A percentile compares a stretch with the other conserved stretches of the same genome.
These are phyloP conservation scores for Carcina quercana DNA, from an alignment of 2,888 invertebrate genomes.

Conservation along the genomic window DNA sequence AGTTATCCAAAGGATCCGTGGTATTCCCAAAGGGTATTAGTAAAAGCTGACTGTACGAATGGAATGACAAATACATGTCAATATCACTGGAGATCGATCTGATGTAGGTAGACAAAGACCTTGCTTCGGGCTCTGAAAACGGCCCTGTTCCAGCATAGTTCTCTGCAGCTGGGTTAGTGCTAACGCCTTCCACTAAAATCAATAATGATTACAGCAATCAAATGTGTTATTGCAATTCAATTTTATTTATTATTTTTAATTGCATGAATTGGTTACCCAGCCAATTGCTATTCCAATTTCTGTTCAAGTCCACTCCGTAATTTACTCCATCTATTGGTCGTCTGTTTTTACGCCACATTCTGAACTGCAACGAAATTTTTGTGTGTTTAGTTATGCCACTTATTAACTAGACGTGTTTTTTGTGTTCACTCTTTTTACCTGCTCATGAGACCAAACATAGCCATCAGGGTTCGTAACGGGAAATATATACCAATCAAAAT, in stretches of 20 bases:
- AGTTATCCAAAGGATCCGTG: conserved; percentile 69
- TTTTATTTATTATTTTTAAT: not conserved
- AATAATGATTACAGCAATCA: too few relatives aligned
- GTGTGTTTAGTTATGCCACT: too few relatives aligned
- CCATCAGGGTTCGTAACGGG: conserved; percentile 87
- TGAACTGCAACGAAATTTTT: conserved; percentile 72
- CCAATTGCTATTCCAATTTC: conserved; percentile 85
- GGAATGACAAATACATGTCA: conserved; percentile 80
- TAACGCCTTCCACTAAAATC: conserved; percentile 73
- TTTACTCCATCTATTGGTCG: conserved; percentile 57
- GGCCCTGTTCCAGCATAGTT: conserved; percentile 78
- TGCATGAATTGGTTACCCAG: conserved; percentile 44
- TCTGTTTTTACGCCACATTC: conserved; percentile 81
- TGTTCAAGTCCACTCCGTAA: conserved; percentile 82
- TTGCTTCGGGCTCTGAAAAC: conserved; percentile 82
- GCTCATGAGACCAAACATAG: conserved; percentile 78
- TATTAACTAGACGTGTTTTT: too few relatives aligned
- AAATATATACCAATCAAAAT: conserved; percentile 82
- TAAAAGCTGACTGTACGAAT: conserved; percentile 82
- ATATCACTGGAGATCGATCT: conserved; percentile 56
- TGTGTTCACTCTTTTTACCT: conserved; percentile 43
- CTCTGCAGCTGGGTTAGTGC: conserved; percentile 72
- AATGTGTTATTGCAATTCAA: conserved; percentile 1
- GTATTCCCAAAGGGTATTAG: conserved; percentile 82
- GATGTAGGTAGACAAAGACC: conserved; percentile 70